Evolutionary conservation across 2,113 vertebrate genomes (phyloP), one percentile per base, ranked within the genome.

Genomic region (Echinops telfairi): DNA sequence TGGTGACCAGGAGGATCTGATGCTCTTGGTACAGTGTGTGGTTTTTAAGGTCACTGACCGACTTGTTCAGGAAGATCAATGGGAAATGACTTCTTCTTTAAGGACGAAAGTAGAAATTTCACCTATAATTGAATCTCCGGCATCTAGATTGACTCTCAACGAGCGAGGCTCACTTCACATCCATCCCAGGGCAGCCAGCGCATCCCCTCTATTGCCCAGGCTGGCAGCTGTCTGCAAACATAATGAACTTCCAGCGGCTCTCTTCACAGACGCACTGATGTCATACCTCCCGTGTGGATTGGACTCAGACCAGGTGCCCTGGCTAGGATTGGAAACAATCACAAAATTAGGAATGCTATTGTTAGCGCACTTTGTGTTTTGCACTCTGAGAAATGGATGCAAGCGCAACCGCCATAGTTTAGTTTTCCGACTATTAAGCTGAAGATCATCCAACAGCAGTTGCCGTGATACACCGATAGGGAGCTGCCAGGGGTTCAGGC

Each of bases 111-210:
- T 38, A 53, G 20, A 31, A 80, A 75, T n/a, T 15, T 62, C 17
- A 11, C 70, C 36, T 1, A 0, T 27, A 16, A 29, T 23, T 47
- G 33, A 77, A 36, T 1, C 20, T 1, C 25, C 15, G 20, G 25
- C 64, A n/a, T 53, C 29, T 57, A 31, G 9, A 20, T n/a, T 60
- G 40, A 66, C 4, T 23, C 29, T 47, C 53, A 31, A 0, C 57
- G 36, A 29, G 25, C 5, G 38, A 77, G 4, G 25, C 47, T n/a
- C 81, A 38, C 9, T 70, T 17, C 2, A 29, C 0, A 1, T 62
- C 58, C 29, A 31, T 62, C 20, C 2, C 29, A 16, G 33, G 10
- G 47, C 47, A 19, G 60, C 16, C 9, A 47, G 17, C 7, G 5
- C 31, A 23, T n/a, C 4, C 12, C 79, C 15, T 29, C 66, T 19